These are phyloP conservation scores for Pelvicachromis taeniatus DNA, from an alignment of 2,113 vertebrate species.

Conservation along the genomic window DNA sequence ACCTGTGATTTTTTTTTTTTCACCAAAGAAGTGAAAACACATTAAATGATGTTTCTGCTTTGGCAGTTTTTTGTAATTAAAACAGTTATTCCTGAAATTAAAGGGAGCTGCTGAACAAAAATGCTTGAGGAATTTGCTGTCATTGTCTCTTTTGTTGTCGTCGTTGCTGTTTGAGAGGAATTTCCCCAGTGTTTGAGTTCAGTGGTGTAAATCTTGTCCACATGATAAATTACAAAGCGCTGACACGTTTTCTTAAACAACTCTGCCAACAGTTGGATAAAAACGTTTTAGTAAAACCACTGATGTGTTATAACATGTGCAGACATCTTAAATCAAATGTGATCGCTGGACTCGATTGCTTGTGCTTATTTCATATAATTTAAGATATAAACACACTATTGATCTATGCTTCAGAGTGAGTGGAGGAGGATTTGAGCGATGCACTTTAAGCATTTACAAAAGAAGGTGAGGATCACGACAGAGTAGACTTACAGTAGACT, in stretches of 20 bases:
- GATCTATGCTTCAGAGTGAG: neutral
- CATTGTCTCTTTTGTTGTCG: neutral
- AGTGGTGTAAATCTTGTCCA: neutral
- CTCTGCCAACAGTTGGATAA: neutral
- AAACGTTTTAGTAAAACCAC: neutral
- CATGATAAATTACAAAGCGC: neutral
- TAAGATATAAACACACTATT: neutral
- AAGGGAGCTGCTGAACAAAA: neutral
- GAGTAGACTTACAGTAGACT: neutral
- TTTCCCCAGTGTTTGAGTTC: neutral
- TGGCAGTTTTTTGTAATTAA: neutral
- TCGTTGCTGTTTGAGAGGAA: neutral
- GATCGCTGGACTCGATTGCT: neutral
- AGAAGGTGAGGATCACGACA: neutral
- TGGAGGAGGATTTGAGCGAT: neutral
- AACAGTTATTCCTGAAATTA: neutral
- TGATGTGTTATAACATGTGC: neutral
- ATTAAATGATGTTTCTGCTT: neutral
- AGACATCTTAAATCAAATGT: neutral
- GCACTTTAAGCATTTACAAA: neutral
- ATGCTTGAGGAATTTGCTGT: neutral
- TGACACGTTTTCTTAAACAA: neutral
- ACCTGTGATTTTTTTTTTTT: neutral
- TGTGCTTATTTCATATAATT: neutral
- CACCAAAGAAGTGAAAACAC: neutral